Conservation (phyloP, 1,140 invertebrate species). For the Caenorhabditis latens region DNA sequence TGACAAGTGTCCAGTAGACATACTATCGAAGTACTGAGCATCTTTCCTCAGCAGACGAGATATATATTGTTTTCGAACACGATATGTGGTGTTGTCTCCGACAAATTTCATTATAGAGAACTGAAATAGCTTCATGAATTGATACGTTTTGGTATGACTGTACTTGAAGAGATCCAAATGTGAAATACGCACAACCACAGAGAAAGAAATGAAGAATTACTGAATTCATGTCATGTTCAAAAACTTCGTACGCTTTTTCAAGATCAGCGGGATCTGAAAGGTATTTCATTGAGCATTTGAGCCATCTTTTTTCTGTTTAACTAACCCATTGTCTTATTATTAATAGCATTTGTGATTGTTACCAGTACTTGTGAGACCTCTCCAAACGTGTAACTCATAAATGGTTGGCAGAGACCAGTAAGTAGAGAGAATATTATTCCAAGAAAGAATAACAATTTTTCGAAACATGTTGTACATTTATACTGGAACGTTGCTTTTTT, state of each 20-base stretch:
- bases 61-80: constrained; percentile 58
- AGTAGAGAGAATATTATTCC: constrained; percentile 64
- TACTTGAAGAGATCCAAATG: constrained; percentile 38
- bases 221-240: constrained; percentile 50
- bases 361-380: constrained; percentile 59
- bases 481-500: constrained; percentile 65
- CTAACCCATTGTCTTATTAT: constrained; percentile 53
- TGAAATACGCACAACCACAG: constrained; percentile 13
- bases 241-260: constrained; percentile 68
- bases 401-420: constrained; percentile 67
- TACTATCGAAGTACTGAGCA: constrained; percentile 89
- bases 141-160: too few species aligned
- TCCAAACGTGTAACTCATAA: constrained; percentile 70
- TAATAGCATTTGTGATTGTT: constrained; percentile 65
- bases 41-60: constrained; percentile 85
- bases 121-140: background rate
- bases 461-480: constrained; percentile 68
- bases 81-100: constrained; percentile 38
- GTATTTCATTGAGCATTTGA: background rate
- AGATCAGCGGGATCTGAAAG: constrained; percentile 63
- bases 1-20: constrained; percentile 88
- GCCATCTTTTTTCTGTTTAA: background rate
- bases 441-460: constrained; percentile 67
- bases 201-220: constrained; percentile 1
- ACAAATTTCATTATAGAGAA: constrained; percentile 30